Evolutionary conservation across 2,797 vertebrate species (phyloP), one percentile per base, ranked within the genome.

Genomic region (Takifugu rubripes): DNA sequence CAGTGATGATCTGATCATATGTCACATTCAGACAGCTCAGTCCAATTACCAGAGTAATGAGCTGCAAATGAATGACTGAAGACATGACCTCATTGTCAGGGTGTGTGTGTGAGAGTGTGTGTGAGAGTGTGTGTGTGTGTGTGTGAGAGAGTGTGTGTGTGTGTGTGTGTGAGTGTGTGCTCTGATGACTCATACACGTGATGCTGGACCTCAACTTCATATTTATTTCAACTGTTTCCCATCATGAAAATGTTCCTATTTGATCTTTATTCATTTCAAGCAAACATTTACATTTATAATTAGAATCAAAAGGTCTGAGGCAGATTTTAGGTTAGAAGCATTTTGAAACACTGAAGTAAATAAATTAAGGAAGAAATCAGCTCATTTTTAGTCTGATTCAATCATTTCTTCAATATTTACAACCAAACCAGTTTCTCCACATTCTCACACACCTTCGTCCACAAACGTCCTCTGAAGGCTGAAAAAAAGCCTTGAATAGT

Each of bases 21-120:
- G 75, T 78, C 59, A 64, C 50, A n/a, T 67, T 72, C 70, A 55
- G 17, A 31, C 66, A 84, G 66, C 72, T 81, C 76, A 53, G 74
- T 76, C 83, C 81, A 65, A 79, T 90, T 86, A 12, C 16, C 42
- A 43, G 11, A 3, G 6, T 16, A 17, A 17, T 56, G 54, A 78
- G 80, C 71, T 72, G 79, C 76, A 52, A 33, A 72, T 75, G 74
- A 76, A 87, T 89, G 88, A 90, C 84, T 81, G 67, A 61, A 61
- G 75, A 86, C 86, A 91, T 93, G 90, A 93, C 90, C 87, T 93
- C 92, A 93, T 87, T 79, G 66, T 0, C 24, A 4, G 14, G 56
- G 25, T 44, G 16, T 61, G 66, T 63, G n/a, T 44, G 29, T 46
- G 58, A 21, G 40, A 29, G 10, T 52, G 26, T 48, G 46, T 46